A percentile compares a stretch with the other conserved stretches of the same genome.
Evolutionary conservation across 2,888 invertebrate species (phyloP).

Genomic region (Parnassius mnemosyne): DNA sequence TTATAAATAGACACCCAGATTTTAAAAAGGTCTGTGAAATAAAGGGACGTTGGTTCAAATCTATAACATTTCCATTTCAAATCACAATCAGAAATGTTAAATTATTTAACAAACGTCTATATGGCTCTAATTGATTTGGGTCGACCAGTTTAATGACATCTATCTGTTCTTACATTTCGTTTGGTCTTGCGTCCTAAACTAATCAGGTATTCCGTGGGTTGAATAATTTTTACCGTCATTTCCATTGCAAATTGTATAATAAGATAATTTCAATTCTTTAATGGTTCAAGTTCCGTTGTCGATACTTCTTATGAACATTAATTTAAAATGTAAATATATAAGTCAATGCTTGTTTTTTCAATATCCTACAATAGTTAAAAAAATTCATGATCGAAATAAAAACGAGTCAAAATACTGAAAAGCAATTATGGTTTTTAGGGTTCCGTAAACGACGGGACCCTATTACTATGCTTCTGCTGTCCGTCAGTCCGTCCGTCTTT

Average conservation of each 20-base stretch:
- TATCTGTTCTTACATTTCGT: background rate
- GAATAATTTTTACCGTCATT: slow-evolving; percentile 18
- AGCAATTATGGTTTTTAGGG: too few species aligned
- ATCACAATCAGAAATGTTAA: slow-evolving; percentile 3
- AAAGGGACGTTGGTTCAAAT: slow-evolving; percentile 9
- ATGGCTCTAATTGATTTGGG: slow-evolving; percentile 8
- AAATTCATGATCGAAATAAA: too few species aligned
- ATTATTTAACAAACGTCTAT: slow-evolving; percentile 14
- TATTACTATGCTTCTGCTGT: too few species aligned
- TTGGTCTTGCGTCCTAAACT: background rate
- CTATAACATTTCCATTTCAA: slow-evolving; percentile 19
- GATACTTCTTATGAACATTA: slow-evolving; percentile 38
- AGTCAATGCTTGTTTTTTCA: background rate
- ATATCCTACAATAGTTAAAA: slow-evolving; percentile 6
- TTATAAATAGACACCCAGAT: slow-evolving; percentile 3
- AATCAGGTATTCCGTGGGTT: background rate
- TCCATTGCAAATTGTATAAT: slow-evolving; percentile 17
- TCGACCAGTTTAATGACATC: slow-evolving; percentile 5
- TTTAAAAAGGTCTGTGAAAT: background rate
- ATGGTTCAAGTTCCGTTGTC: slow-evolving; percentile 41
- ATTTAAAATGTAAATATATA: too few species aligned
- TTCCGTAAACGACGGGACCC: too few species aligned
- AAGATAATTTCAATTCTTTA: slow-evolving; percentile 22
- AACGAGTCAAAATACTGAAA: too few species aligned
- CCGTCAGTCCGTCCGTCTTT: too few species aligned